Evolutionary conservation across 2,797 vertebrate species (phyloP), one percentile per base, ranked within the genome.

Genomic region (Myotis daubentonii): DNA sequence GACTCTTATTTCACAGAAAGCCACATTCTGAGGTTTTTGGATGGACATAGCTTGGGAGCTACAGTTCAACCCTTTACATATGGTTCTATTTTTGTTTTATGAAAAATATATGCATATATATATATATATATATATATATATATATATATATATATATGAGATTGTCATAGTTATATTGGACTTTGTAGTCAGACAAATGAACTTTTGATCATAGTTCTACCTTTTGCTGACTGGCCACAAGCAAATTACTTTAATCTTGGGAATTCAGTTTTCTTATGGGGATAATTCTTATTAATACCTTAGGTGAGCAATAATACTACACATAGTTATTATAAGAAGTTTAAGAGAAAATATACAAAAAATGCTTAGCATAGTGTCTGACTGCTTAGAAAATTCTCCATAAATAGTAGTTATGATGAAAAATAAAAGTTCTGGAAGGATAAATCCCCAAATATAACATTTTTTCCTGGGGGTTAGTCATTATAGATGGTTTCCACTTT

Each of bases 11-110:
- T 8, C 71, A 84, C 51, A 74, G 68, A 65, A 57, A 66, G 17
- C 65, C 78, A 94, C 23, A 22, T 94, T 95, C 57, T 91, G 51
- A 87, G 57, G 22, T 70, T 89, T 89, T 83, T 15, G 51, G 13
- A 3, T 71, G 57, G 38, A 44, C 7, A 51, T 49, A 87, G 28
- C 23, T 85, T 85, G 15, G 25, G 10, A 76, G 25, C 16, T 6
- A 93, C 5, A 28, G 28, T 90, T 81, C 41, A 95, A 81, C 28
- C n/a, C 53, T 41, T 55, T 74, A 84, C 36, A 74, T 41, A 30
- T 30, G 13, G 49, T 36, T 78, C 10, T 71, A 33, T 36, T 93
- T 87, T 83, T 87, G 16, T 76, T 81, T 81, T 57, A 86, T 93
- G 93, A 93, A 80, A 74, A 53, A 70, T 55, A 9, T 78, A 53